Base-by-base conservation (phyloP, 2,888 invertebrate genomes). In the Macrosoma leucophasiata region DNA sequence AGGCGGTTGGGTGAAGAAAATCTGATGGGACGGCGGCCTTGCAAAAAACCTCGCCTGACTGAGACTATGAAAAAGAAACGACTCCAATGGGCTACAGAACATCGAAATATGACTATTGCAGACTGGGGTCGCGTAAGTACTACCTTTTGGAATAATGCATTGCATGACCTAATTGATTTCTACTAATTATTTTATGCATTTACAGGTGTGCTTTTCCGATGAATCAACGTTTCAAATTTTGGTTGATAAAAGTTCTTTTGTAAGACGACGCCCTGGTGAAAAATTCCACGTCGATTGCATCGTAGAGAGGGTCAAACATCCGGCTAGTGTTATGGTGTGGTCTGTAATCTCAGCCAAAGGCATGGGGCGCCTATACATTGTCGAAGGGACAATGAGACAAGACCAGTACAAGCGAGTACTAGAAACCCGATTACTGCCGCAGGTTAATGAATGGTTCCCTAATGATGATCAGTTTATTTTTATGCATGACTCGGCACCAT, bases 371-470 rank as follows among this genome's bases (percentile, higher is more conserved):
- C 35, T 39, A 15, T 35, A 36, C 32, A 38, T 39, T 22, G 35
- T 41, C 15, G 15, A 36, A n/a, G 38, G 34, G 29, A 40, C 23
- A 12, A 38, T 38, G 31, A 24, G 18, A 19, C 14, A 34, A 11
- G 26, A 26, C 17, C 26, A 26, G 11, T 27, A 33, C 10, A 20
- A 10, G 14, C 26, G 29, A 11, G 40, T 40, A 4, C 19, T 40
- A 11, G 14, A 38, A 35, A 36, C 18, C 19, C 38, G 36, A 1
- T 20, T 40, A 23, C 13, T 43, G 7, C 32, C 42, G 10, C 40
- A 40, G 24, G 20, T 46, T 19, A 6, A 9, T 10, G 39, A 40
- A 34, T 42, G 38, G 34, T 42, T 38, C 22, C 38, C 38, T 12
- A 22, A 40, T 27, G 33, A 31, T 10, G 22, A 39, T 17, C 17